These are phyloP conservation scores for Grammomys dolichurus DNA, from an alignment of 2,113 vertebrate species.

Conservation along the genomic window DNA sequence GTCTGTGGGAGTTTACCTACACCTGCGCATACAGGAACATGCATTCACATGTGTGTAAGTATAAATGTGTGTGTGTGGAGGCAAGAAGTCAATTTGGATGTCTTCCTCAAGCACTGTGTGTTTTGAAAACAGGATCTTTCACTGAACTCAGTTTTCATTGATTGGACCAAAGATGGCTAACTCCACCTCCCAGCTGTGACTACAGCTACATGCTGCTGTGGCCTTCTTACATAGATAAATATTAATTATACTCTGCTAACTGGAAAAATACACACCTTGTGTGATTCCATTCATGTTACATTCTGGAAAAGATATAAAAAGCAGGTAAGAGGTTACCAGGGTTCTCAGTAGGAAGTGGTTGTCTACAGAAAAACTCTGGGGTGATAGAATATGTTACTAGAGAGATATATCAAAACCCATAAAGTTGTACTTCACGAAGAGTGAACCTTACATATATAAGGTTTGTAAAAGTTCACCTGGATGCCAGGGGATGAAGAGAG, in stretches of 20 bases:
- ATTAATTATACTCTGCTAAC: background rate
- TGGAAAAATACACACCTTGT: background rate
- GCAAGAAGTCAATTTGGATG: background rate
- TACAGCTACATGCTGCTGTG: too few relatives aligned
- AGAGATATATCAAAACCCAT: background rate
- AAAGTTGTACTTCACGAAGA: background rate
- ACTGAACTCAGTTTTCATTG: background rate
- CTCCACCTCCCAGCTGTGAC: background rate
- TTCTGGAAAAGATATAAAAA: constrained; percentile 58
- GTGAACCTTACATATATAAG: background rate
- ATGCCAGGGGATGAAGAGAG: background rate
- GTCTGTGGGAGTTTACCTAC: background rate
- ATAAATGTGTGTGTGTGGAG: background rate
- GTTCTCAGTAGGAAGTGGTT: background rate
- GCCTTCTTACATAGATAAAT: background rate
- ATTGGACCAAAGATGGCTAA: too few relatives aligned
- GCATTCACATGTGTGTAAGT: background rate
- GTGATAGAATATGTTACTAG: background rate
- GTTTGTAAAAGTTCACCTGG: background rate
- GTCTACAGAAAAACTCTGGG: background rate
- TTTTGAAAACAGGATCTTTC: background rate
- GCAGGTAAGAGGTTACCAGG: background rate
- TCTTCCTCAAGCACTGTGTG: background rate
- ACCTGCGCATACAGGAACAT: too few relatives aligned
- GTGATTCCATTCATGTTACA: background rate